These are phyloP conservation scores for Himalopsyche anomala DNA, from an alignment of 2,888 invertebrate species.

Conservation along the genomic window DNA sequence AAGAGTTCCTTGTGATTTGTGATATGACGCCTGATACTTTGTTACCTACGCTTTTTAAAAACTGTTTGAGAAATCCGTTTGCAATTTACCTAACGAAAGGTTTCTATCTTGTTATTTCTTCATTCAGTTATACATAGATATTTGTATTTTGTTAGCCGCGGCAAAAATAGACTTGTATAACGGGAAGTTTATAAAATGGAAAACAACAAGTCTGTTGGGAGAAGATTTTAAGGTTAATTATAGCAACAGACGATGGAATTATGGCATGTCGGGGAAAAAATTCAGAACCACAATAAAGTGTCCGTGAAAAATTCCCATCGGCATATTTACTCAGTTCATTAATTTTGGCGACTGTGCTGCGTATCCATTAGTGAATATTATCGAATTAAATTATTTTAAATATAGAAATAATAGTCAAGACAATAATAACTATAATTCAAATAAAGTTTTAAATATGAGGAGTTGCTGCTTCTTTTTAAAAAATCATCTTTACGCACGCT, in stretches of 20 bases:
- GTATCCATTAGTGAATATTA: too few relatives aligned
- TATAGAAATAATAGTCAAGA: too few relatives aligned
- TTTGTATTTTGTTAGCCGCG: conserved; percentile 52
- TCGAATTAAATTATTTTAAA: too few relatives aligned
- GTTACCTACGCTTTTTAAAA: background rate
- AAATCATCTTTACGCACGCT: too few relatives aligned
- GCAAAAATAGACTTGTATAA: conserved; percentile 52
- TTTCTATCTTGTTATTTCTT: conserved; percentile 48
- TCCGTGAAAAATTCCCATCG: background rate
- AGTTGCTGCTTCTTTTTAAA: too few relatives aligned
- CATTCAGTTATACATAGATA: conserved; percentile 46
- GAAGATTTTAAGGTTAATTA: conserved; percentile 17
- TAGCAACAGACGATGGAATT: background rate
- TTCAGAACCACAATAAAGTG: background rate
- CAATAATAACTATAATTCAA: too few relatives aligned
- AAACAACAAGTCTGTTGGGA: conserved; percentile 50
- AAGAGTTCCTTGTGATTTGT: background rate
- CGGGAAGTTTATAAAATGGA: conserved; percentile 55
- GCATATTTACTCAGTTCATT: background rate
- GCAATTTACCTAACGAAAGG: conserved; percentile 4
- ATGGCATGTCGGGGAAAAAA: background rate
- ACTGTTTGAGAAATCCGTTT: background rate
- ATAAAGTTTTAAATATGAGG: too few relatives aligned
- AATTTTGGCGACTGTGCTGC: too few relatives aligned
- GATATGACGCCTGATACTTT: background rate